phyloP scores from a whole-genome alignment of 1,140 invertebrate species.

The Caenorhabditis latens region DNA sequence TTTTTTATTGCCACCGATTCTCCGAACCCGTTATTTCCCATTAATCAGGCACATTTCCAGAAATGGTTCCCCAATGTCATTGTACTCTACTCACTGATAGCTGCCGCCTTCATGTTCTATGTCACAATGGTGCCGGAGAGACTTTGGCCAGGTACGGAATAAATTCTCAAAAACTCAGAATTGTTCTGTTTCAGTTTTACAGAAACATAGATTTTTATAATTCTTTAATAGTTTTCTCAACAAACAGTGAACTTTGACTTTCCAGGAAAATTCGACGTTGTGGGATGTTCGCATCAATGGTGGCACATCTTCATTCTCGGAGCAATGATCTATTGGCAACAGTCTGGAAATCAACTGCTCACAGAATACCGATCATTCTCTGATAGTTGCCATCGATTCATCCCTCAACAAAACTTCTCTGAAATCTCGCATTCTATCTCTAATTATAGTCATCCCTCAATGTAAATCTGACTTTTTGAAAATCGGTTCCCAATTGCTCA shows the following conservation, averaged over 20 bases:
- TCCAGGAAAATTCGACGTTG: slow-evolving; percentile 87
- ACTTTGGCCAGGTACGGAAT: slow-evolving; percentile 83
- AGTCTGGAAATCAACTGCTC: slow-evolving; percentile 84
- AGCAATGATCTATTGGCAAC: slow-evolving; percentile 94
- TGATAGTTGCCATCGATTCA: slow-evolving; percentile 36
- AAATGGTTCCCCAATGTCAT: slow-evolving; percentile 88
- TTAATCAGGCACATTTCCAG: slow-evolving; percentile 80
- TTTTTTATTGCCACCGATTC: no score
- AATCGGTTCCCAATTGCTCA: neutral
- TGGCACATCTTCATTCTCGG: slow-evolving; percentile 91
- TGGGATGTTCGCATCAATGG: slow-evolving; percentile 95
- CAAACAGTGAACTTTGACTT: no score
- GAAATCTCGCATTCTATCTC: neutral
- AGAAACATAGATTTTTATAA: no score
- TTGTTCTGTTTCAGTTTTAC: no score
- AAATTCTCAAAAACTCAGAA: no score
- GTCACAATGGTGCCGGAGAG: slow-evolving; percentile 84
- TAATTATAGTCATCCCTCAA: neutral
- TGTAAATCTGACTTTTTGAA: neutral
- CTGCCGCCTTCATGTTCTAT: slow-evolving; percentile 89
- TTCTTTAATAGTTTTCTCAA: no score
- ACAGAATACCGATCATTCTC: slow-evolving; percentile 69
- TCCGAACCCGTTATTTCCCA: no score
- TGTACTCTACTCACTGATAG: slow-evolving; percentile 89
- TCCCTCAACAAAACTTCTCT: neutral